Base-by-base conservation (phyloP, 2,797 vertebrate species). In the Microctenopoma lineatum region DNA sequence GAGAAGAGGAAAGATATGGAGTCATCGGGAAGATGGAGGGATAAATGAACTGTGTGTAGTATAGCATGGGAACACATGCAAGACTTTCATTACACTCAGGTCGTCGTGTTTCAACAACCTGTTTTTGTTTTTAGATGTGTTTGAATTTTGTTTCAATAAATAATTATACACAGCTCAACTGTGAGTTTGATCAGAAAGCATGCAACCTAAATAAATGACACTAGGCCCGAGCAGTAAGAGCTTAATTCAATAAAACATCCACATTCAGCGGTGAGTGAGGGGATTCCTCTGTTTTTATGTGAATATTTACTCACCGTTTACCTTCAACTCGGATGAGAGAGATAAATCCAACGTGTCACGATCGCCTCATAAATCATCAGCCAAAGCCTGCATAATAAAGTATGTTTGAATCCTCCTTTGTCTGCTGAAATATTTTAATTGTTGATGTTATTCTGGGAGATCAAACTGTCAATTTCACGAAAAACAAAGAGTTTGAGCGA, bases 1-100 rank as follows among this genome's bases (percentile, higher is more conserved):
- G 4, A 55, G 52, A 45, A 51, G 32, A 70, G 51, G 50, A 47
- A 61, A 21, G 52, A 69, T 42, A 41, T 65, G 27, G 59, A 64
- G 50, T 29, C 32, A 74, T 45, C 26, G 21, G 38, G 9, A 36
- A 36, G 51, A 61, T 29, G 59, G n/a, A 66, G 8, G n/a, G 53
- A 64, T 62, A 13, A 41, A 52, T 41, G 39, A 29, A 46, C 8
- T 21, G n/a, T 45, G 44, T 18, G 2, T 8, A 18, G 16, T 41
- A 14, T 13, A 38, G 27, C 27, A 55, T 14, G 12, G 21, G 21
- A 42, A 42, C 8, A 41, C 25, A 42, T 46, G 16, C 44, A 46
- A 21, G 18, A 13, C 39, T 14, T 41, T 41, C 11, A 14, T 41
- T 41, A 14, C 13, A 4, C 9, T 38, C 36, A 38, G 36, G 36